These are phyloP conservation scores for Glaucidium brasilianum DNA, from an alignment of 2,113 vertebrate genomes.

Conservation along the genomic window DNA sequence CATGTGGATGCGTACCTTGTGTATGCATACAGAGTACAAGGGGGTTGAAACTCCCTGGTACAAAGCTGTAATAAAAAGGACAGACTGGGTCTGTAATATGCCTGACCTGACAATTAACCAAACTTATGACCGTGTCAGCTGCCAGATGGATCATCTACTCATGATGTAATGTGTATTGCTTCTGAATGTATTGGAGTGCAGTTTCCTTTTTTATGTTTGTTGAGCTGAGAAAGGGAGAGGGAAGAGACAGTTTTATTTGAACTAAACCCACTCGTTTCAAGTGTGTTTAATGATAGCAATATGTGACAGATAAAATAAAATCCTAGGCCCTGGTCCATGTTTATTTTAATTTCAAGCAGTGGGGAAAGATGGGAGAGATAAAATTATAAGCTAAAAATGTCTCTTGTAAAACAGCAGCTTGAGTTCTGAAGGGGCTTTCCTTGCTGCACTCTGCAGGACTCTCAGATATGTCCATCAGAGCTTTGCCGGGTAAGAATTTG, in stretches of 20 bases:
- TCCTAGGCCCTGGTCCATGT: slow-evolving; percentile 67
- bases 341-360: slow-evolving; percentile 71
- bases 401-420: slow-evolving; percentile 7
- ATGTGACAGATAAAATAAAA: slow-evolving; percentile 75
- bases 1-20: neutral
- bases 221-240: slow-evolving; percentile 40
- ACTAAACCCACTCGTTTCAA: slow-evolving; percentile 73
- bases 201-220: slow-evolving; percentile 65
- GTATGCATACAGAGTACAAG: neutral
- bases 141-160: slow-evolving; percentile 74
- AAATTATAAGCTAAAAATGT: slow-evolving; percentile 50
- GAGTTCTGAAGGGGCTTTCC: neutral
- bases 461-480: neutral
- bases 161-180: slow-evolving; percentile 50
- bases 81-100: slow-evolving; percentile 65
- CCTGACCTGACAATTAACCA: slow-evolving; percentile 77
- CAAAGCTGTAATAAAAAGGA: slow-evolving; percentile 57
- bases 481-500: neutral
- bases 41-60: slow-evolving; percentile 16
- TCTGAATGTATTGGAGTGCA: slow-evolving; percentile 58
- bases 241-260: slow-evolving; percentile 74
- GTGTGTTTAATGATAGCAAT: slow-evolving; percentile 74
- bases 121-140: slow-evolving; percentile 72
- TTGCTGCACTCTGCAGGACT: neutral
- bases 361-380: slow-evolving; percentile 25